These are phyloP conservation scores for Acipenser ruthenus DNA, from an alignment of 2,797 vertebrate genomes.

Conservation along the genomic window DNA sequence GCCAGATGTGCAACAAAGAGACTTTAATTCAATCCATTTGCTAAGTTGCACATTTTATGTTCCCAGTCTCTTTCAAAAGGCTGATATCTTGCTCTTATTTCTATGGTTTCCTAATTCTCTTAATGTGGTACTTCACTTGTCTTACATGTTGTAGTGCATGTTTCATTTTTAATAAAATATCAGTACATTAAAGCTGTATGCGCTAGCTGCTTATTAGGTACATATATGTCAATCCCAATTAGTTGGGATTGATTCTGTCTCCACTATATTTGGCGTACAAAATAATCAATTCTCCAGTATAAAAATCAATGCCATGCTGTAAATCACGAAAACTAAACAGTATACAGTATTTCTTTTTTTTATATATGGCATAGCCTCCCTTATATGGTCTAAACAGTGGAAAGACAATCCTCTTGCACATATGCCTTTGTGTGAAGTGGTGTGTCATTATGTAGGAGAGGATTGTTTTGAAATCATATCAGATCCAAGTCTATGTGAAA, in stretches of 20 bases:
- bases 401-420: background rate
- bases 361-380: background rate
- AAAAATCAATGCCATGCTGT: no score
- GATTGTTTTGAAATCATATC: constrained; percentile 3
- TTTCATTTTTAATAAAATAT: constrained; percentile 1
- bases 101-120: background rate
- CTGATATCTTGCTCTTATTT: background rate
- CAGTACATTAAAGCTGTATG: background rate
- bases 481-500: background rate
- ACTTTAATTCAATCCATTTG: constrained; percentile 5
- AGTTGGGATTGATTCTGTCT: background rate
- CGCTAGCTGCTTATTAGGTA: background rate
- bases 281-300: background rate
- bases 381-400: background rate
- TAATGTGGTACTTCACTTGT: constrained; percentile 1
- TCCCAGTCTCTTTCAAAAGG: background rate
- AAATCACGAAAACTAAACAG: background rate
- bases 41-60: background rate
- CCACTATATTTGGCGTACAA: background rate
- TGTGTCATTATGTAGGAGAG: background rate
- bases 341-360: background rate
- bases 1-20: constrained; percentile 8
- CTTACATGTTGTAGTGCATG: background rate
- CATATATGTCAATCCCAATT: background rate
- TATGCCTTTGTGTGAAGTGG: background rate